Evolutionary conservation across 2,797 vertebrate species (phyloP), one percentile per base, ranked within the genome.

Genomic region (Labroides dimidiatus): DNA sequence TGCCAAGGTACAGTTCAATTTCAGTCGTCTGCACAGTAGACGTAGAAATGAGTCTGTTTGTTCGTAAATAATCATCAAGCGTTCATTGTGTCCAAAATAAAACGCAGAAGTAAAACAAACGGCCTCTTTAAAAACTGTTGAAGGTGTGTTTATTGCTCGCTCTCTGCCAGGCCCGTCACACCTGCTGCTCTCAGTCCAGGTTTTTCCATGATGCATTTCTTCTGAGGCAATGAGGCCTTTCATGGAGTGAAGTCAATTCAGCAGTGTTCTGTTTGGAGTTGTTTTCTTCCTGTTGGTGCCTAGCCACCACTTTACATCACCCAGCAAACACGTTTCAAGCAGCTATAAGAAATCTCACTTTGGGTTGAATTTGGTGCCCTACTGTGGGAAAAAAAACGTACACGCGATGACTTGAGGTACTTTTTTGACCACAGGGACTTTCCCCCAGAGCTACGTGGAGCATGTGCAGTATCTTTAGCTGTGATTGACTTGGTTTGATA

Each of bases 1-100:
- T 88, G 96, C 89, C 81, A 99, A 99, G 96, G 98, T 99, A 96
- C 30, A 71, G 95, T 90, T 65, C 37, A 11, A 6, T 61, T 3
- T 37, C 16, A 14, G 6, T 24, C n/a, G 36, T 42, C 36, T 30
- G n/a, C 27, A 42, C 54, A 41, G 39, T 43, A 3, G n/a, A n/a
- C n/a, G n/a, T 33, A 33, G 5, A 33, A 33, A 33, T 33, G 8
- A 33, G 30, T 4, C 1, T 33, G 30, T 33, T 33, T 33, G 30
- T 33, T 33, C 30, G 8, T 9, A 33, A 9, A 33, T 33, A 33
- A 33, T 7, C 30, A 33, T 4, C 30, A 33, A 9, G 8, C 30
- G 8, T 8, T 33, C 30, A 33, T 33, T 33, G 4, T 33, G 30
- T 33, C 30, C 30, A 33, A 33, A 33, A 4, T 33, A 33, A 33